Evolutionary conservation across 2,797 vertebrate genomes (phyloP).

Genomic region (Melanogrammus aeglefinus): DNA sequence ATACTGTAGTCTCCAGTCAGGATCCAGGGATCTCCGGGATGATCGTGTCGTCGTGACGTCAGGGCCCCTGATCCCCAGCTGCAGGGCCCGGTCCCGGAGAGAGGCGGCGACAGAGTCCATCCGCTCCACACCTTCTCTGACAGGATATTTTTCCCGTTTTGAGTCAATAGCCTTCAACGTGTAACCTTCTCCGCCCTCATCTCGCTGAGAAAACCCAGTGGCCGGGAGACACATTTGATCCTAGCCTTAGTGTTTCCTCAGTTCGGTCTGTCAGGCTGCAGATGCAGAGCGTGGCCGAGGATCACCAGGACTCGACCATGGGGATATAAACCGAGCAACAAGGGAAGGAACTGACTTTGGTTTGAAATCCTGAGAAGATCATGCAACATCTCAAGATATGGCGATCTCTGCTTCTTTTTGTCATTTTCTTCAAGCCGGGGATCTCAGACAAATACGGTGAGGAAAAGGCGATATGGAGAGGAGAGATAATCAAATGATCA

Average conservation of each 20-base stretch:
- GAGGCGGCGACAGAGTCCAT: background rate
- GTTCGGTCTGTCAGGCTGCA: no score
- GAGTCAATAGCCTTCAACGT: constrained; percentile 29
- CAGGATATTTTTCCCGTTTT: constrained; percentile 12
- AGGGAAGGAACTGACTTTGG: background rate
- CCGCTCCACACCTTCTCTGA: background rate
- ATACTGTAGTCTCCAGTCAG: background rate
- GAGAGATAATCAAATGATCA: background rate
- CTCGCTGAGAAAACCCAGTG: constrained; percentile 11
- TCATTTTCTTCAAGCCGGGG: constrained; percentile 48
- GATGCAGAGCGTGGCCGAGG: background rate
- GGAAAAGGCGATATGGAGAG: constrained; percentile 6
- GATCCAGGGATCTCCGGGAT: background rate
- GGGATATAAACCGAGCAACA: constrained; percentile 39
- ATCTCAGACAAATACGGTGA: constrained; percentile 68
- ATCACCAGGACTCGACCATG: constrained; percentile 25
- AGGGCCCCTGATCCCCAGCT: background rate
- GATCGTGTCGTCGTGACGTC: background rate
- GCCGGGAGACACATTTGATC: constrained; percentile 22
- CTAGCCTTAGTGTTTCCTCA: background rate
- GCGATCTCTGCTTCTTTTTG: constrained; percentile 59
- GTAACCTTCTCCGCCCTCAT: constrained; percentile 34
- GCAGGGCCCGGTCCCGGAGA: background rate
- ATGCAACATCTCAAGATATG: constrained; percentile 62
- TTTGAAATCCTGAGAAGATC: constrained; percentile 39